Conservation (phyloP, 30 jellyfish, hydroid and myxozoan genomes). For the Chrysaora quinquecirrha region DNA sequence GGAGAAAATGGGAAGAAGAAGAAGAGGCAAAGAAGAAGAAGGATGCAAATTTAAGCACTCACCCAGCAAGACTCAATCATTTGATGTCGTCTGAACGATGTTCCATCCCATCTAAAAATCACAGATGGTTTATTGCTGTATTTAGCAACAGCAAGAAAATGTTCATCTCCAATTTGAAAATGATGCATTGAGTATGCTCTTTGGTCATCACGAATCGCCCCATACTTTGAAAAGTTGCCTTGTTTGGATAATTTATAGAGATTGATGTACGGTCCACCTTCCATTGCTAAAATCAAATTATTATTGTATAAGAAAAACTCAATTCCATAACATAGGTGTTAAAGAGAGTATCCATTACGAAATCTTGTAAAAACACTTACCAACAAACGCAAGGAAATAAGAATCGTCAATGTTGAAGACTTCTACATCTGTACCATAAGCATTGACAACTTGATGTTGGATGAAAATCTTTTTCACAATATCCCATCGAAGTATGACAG, state of each 20-base stretch:
- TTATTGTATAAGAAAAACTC: too few relatives aligned
- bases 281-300: slow-evolving; percentile 31
- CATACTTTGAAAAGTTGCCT: slow-evolving; percentile 48
- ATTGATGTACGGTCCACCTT: slow-evolving; percentile 43
- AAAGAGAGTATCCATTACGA: too few relatives aligned
- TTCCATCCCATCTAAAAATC: slow-evolving; percentile 93
- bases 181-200: slow-evolving; percentile 83
- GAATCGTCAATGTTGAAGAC: slow-evolving; percentile 70
- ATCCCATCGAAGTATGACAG: slow-evolving; percentile 72
- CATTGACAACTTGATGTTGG: slow-evolving; percentile 69
- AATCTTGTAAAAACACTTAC: slow-evolving; percentile 67
- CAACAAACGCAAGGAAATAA: slow-evolving; percentile 79
- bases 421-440: slow-evolving; percentile 85
- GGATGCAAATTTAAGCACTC: background rate
- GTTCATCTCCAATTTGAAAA: slow-evolving; percentile 67
- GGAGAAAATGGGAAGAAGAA: background rate
- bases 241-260: slow-evolving; percentile 14
- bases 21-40: too few relatives aligned
- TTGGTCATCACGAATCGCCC: slow-evolving; percentile 24
- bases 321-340: too few relatives aligned
- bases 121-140: slow-evolving; percentile 64
- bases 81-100: slow-evolving; percentile 76
- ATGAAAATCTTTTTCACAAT: slow-evolving; percentile 35
- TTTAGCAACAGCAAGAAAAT: slow-evolving; percentile 83
- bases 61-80: slow-evolving; percentile 78